phyloP scores from a whole-genome alignment of 2,113 vertebrate species.

The Cyprichromis sp. region DNA sequence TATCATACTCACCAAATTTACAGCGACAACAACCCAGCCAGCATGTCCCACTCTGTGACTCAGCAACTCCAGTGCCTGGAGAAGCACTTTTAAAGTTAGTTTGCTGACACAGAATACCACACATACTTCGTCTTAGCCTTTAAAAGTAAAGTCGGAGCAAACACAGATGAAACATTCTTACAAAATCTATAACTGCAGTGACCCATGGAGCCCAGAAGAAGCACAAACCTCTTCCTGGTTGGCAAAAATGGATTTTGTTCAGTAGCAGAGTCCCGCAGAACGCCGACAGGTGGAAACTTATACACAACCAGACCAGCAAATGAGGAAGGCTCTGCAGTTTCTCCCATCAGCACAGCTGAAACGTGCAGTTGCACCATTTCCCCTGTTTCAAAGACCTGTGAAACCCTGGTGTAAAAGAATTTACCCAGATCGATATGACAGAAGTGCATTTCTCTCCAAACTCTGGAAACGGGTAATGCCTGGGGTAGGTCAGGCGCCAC shows the following conservation, averaged over 20 bases:
- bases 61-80: accelerated
- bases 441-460: neutral
- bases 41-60: neutral
- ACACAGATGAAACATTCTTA: accelerated
- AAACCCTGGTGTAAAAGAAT: neutral
- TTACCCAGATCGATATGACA: accelerated
- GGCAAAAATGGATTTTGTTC: neutral
- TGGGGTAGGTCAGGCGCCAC: neutral
- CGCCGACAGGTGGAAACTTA: neutral
- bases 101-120: neutral
- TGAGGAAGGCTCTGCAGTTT: neutral
- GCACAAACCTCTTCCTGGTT: neutral
- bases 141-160: neutral
- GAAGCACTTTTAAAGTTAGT: neutral
- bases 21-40: neutral
- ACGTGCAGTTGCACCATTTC: neutral
- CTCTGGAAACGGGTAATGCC: neutral
- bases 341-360: neutral
- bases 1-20: neutral
- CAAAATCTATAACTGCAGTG: neutral
- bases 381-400: accelerated
- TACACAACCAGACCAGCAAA: neutral
- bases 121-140: accelerated
- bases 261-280: neutral
- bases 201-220: neutral